phyloP scores from a whole-genome alignment of 2,113 vertebrate species.

The Neoarius graeffei region DNA sequence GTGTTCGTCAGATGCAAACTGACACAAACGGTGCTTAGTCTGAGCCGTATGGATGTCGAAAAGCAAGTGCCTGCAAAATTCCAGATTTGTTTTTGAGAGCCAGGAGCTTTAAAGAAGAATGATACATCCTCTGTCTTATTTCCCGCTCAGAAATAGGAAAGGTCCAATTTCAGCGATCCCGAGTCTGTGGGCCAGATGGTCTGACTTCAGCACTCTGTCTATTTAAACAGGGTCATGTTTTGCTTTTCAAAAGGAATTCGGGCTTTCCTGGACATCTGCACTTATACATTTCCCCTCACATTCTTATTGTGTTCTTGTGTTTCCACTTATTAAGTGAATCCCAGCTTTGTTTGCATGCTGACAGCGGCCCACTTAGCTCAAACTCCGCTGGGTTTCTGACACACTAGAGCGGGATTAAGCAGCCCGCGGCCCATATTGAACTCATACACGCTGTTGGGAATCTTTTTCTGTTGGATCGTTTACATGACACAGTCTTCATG shows the following conservation, averaged over 20 bases:
- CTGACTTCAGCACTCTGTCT: slow-evolving; percentile 54
- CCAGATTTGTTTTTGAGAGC: slow-evolving; percentile 10
- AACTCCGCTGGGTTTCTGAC: slow-evolving; percentile 49
- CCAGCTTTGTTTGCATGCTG: slow-evolving; percentile 57
- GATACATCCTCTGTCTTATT: slow-evolving; percentile 52
- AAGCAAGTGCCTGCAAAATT: not conserved
- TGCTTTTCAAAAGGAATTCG: slow-evolving; percentile 46
- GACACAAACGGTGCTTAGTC: not conserved
- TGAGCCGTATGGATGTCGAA: not conserved
- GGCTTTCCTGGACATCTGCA: slow-evolving; percentile 54
- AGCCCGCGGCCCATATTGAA: slow-evolving; percentile 41
- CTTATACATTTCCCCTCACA: slow-evolving; percentile 14
- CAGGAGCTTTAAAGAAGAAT: slow-evolving; percentile 39
- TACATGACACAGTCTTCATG: slow-evolving; percentile 7
- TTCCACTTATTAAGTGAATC: slow-evolving; percentile 61
- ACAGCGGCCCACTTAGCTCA: slow-evolving; percentile 46
- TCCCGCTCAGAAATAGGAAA: slow-evolving; percentile 48
- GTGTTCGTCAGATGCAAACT: slow-evolving; percentile 17
- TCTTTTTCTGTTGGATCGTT: slow-evolving; percentile 31
- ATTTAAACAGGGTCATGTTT: slow-evolving; percentile 55
- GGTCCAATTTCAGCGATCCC: slow-evolving; percentile 56
- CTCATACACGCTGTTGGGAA: slow-evolving; percentile 21
- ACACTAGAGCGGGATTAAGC: slow-evolving; percentile 35
- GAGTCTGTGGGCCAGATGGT: slow-evolving; percentile 63
- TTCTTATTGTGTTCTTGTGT: slow-evolving; percentile 53